These are phyloP conservation scores for Gastrophysa polygoni DNA, from an alignment of 2,888 invertebrate species.

Conservation along the genomic window DNA sequence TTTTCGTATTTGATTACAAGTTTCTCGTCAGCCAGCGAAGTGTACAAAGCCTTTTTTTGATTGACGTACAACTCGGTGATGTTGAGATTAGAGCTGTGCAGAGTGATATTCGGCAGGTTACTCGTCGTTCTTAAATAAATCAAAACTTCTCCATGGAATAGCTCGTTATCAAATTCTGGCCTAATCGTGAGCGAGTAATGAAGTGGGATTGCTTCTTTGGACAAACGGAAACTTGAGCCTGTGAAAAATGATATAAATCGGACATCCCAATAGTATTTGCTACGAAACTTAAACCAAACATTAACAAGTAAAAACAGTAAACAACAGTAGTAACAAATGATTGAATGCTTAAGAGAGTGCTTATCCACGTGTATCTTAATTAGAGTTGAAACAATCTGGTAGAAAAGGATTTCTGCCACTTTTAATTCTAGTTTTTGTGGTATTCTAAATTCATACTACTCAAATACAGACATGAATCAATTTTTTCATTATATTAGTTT, in stretches of 20 bases:
- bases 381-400: too few relatives aligned
- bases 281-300: too few relatives aligned
- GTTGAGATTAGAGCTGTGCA: slow-evolving; percentile 46
- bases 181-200: slow-evolving; percentile 42
- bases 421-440: too few relatives aligned
- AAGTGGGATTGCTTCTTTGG: slow-evolving; percentile 33
- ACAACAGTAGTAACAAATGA: too few relatives aligned
- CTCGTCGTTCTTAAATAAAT: slow-evolving; percentile 35
- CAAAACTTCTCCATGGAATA: slow-evolving; percentile 41
- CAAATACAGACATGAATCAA: too few relatives aligned
- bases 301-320: too few relatives aligned
- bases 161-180: slow-evolving; percentile 39
- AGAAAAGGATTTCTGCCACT: too few relatives aligned
- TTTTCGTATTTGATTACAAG: slow-evolving; percentile 32
- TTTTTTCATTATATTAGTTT: too few relatives aligned
- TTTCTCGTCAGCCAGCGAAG: slow-evolving; percentile 33
- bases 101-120: slow-evolving; percentile 28
- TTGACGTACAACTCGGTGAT: slow-evolving; percentile 30
- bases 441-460: too few relatives aligned
- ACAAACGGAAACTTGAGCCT: slow-evolving; percentile 16
- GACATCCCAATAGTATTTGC: too few relatives aligned
- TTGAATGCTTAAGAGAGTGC: too few relatives aligned
- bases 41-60: slow-evolving; percentile 35
- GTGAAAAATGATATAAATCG: not conserved
- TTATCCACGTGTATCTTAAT: too few relatives aligned